phyloP scores from a whole-genome alignment of 2,888 invertebrate species.

The Andrena trimmerana region DNA sequence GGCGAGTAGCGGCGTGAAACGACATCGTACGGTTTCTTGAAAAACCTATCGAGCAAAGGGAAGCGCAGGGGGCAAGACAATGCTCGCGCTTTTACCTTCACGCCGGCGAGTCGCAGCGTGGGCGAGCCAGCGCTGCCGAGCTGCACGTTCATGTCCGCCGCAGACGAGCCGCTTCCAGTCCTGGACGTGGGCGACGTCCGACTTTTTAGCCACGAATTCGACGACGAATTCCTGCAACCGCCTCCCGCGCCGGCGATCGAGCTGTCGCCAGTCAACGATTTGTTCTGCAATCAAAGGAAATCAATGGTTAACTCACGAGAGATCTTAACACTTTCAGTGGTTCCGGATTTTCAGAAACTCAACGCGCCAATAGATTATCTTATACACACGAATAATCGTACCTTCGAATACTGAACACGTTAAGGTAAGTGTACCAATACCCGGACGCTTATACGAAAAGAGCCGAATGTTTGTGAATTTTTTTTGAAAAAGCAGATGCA shows the following conservation, averaged over 20 bases:
- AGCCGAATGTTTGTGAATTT: too few species aligned
- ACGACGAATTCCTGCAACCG: conserved; percentile 77
- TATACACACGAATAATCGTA: background rate
- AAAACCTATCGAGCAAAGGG: conserved; percentile 25
- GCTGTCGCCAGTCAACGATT: conserved; percentile 78
- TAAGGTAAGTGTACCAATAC: too few species aligned
- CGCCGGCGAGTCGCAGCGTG: conserved; percentile 85
- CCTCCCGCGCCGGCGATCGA: conserved; percentile 75
- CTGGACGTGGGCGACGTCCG: conserved; percentile 81
- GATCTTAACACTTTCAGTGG: background rate
- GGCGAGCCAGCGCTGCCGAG: conserved; percentile 86
- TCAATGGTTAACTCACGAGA: background rate
- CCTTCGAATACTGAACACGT: conserved; percentile 33
- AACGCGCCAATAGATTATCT: background rate
- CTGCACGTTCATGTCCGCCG: conserved; percentile 86
- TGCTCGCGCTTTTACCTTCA: conserved; percentile 78
- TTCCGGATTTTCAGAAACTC: too few species aligned
- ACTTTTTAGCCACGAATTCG: conserved; percentile 83
- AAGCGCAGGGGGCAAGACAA: conserved; percentile 22
- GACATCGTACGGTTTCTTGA: conserved; percentile 18
- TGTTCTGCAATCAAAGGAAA: conserved; percentile 76
- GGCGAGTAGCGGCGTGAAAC: conserved; percentile 38
- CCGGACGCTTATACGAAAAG: too few species aligned
- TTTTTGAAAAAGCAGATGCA: too few species aligned
- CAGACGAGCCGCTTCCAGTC: conserved; percentile 81